A percentile compares a stretch with the other conserved stretches of the same genome.
phyloP scores from a whole-genome alignment of 2,113 vertebrate genomes.

The Phaetusa simplex region DNA sequence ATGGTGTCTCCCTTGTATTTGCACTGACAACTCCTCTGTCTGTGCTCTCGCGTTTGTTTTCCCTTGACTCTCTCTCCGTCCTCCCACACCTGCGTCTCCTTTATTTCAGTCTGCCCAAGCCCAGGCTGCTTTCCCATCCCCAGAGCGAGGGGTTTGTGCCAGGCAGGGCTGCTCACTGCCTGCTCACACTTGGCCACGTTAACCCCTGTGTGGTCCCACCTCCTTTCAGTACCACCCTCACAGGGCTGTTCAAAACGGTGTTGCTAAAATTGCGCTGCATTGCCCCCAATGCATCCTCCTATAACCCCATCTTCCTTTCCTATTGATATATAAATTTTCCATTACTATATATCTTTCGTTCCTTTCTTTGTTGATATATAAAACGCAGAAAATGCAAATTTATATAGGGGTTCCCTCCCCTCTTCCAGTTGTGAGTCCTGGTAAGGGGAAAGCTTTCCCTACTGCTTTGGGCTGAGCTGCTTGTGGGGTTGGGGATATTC shows the following conservation, averaged over 20 bases:
- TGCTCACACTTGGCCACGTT: not conserved
- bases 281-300: not conserved
- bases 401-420: not conserved
- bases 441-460: not conserved
- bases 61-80: not conserved
- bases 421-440: not conserved
- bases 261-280: not conserved
- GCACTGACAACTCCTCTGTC: not conserved
- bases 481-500: not conserved
- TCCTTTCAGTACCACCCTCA: not conserved
- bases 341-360: not conserved
- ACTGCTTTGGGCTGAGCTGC: not conserved
- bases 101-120: not conserved
- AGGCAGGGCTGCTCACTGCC: not conserved
- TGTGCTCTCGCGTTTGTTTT: rapidly evolving
- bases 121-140: not conserved
- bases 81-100: not conserved
- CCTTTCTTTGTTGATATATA: not conserved
- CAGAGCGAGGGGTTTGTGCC: not conserved
- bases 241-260: not conserved
- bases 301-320: not conserved
- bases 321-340: not conserved
- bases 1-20: not conserved
- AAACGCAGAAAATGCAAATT: not conserved
- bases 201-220: not conserved